Base-by-base conservation (phyloP, 2,113 vertebrate genomes). In the Cromileptes altivelis region DNA sequence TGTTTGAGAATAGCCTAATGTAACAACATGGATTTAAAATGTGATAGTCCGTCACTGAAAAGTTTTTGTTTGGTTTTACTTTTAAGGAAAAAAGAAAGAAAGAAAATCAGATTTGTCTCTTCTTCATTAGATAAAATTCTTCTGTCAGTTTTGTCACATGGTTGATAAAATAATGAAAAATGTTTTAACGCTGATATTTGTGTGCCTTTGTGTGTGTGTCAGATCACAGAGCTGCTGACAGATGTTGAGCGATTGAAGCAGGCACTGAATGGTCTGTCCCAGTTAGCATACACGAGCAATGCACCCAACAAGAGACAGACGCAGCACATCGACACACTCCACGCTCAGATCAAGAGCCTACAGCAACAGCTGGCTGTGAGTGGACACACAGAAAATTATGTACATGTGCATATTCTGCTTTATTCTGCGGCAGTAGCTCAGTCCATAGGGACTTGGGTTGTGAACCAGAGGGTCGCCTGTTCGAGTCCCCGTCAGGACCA, bases 331-430 rank as follows among this genome's bases (percentile, higher is more conserved):
- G 98, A 98, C 62, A 65, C 91, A 49, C 97, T 99, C 82, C 97
- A 98, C 92, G 93, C 86, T 67, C 97, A 98, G 94, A 96, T 99
- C 90, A 96, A 95, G 87, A 93, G 93, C 72, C 96, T 99, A 71
- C 97, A 98, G 91, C 97, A 98, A 58, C 98, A 99, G 96, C 96
- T 99, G 90, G 96, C 96, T 93, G 98, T 99, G 86, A 98, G 98
- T 97, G 76, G 3, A 84, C 61, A 14, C 30, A 25, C 30, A 64
- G 57, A n/a, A 0, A 0, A 60, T 42, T 10, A 27, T 17, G 6
- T 25, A 13, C 55, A 42, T 9, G 15, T 47, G 37, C 6, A 56
- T 25, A 40, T 45, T 17, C 9, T 64, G 72, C 30, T 67, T 63
- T 58, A 27, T 27, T 27, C 27, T 27, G 27, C 2, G 27, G 27